These are phyloP conservation scores for Chaetodon auriga DNA, from an alignment of 2,113 vertebrate species.

Conservation along the genomic window DNA sequence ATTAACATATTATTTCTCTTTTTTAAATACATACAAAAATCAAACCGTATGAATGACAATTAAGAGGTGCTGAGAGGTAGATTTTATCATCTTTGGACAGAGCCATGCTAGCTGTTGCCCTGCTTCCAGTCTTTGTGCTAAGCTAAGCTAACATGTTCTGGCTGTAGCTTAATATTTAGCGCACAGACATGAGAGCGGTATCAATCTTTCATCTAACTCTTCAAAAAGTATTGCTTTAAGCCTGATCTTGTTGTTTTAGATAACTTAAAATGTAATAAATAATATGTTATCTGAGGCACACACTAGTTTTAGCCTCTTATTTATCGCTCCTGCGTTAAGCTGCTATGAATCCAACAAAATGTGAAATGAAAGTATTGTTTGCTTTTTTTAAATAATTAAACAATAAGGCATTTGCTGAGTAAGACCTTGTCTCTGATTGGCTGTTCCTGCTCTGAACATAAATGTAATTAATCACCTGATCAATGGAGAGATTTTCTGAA, in stretches of 20 bases:
- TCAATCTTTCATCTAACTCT: not conserved
- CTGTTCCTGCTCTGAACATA: not conserved
- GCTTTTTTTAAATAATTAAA: too few species aligned
- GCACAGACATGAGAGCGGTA: not conserved
- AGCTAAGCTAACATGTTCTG: slow-evolving; percentile 11
- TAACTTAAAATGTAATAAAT: too few species aligned
- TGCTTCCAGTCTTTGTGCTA: not conserved
- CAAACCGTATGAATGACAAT: not conserved
- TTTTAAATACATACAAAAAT: not conserved
- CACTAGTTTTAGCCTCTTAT: not conserved
- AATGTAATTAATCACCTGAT: too few species aligned
- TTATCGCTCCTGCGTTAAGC: too few species aligned
- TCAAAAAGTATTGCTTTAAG: too few species aligned
- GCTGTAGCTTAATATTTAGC: not conserved
- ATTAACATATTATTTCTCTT: not conserved
- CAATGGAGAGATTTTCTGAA: too few species aligned
- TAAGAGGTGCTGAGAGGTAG: not conserved
- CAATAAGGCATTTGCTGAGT: too few species aligned
- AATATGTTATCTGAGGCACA: not conserved
- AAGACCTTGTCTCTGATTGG: not conserved
- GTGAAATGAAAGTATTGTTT: too few species aligned
- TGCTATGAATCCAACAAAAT: too few species aligned
- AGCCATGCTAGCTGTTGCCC: not conserved
- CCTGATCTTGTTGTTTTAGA: not conserved
- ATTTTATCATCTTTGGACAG: not conserved